A percentile compares a stretch with the other conserved stretches of the same genome.
phyloP scores from a whole-genome alignment of 1,140 invertebrate genomes.

The Lamellibrachia luymesi region DNA sequence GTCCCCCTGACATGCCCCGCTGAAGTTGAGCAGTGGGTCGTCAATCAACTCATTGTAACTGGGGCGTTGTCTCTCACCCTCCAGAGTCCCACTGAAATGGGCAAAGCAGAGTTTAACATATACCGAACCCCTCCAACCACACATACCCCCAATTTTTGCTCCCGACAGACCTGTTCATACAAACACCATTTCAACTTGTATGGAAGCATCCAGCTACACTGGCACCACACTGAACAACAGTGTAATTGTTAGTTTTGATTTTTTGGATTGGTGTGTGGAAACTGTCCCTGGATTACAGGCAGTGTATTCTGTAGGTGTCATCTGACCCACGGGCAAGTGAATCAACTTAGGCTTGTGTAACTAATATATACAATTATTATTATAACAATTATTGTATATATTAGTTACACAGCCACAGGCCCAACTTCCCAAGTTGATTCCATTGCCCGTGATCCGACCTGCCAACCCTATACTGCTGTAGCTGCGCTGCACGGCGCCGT shows the following conservation, averaged over 20 bases:
- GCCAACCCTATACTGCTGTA: background rate
- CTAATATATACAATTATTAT: too few relatives aligned
- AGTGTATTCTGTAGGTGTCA: too few relatives aligned
- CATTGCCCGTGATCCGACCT: background rate
- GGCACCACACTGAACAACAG: too few relatives aligned
- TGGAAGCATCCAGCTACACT: too few relatives aligned
- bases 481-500: background rate
- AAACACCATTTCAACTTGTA: too few relatives aligned
- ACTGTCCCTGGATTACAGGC: too few relatives aligned
- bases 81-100: conserved; percentile 79
- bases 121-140: background rate
- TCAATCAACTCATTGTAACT: conserved; percentile 83
- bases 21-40: conserved; percentile 88
- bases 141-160: background rate
- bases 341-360: too few relatives aligned
- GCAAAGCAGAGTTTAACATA: conserved; percentile 17
- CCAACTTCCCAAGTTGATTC: background rate
- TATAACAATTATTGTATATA: background rate
- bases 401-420: background rate
- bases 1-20: conserved; percentile 75
- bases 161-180: too few relatives aligned
- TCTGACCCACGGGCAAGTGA: too few relatives aligned
- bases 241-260: too few relatives aligned
- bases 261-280: too few relatives aligned
- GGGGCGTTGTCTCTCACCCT: conserved; percentile 81